A percentile compares a stretch with the other conserved stretches of the same genome.
Conservation (phyloP, 30 jellyfish, hydroid and myxozoan species). For the Turritopsis dohrnii region DNA sequence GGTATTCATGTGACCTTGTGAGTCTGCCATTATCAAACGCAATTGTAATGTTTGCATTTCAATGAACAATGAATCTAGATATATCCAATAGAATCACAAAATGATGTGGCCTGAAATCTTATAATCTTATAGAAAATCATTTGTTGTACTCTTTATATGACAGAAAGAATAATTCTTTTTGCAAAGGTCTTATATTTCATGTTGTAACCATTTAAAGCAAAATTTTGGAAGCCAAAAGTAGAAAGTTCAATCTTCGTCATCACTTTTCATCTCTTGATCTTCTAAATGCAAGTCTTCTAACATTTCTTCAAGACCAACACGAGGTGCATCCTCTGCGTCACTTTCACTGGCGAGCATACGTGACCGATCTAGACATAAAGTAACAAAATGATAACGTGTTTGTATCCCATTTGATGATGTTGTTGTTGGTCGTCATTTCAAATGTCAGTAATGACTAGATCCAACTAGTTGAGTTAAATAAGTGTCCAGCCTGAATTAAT, state of each 20-base stretch:
- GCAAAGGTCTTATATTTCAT: neutral
- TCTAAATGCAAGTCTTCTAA: constrained; percentile 64
- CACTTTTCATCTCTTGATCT: constrained; percentile 90
- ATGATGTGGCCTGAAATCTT: neutral
- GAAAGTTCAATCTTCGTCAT: constrained; percentile 7
- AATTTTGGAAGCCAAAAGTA: neutral
- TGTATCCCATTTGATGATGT: too few relatives aligned
- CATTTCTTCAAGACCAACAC: constrained; percentile 87
- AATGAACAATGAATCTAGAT: too few relatives aligned
- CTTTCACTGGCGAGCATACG: constrained; percentile 49
- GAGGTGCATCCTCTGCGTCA: constrained; percentile 67
- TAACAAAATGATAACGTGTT: too few relatives aligned
- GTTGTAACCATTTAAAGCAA: neutral
- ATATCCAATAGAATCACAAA: too few relatives aligned
- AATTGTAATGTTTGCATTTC: too few relatives aligned
- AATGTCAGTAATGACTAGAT: too few relatives aligned
- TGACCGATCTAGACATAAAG: constrained; percentile 27
- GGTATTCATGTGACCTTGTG: too few relatives aligned
- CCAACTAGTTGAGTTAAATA: too few relatives aligned
- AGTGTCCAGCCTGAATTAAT: too few relatives aligned
- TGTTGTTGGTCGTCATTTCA: too few relatives aligned
- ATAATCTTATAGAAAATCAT: neutral
- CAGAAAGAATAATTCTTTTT: neutral
- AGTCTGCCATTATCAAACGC: too few relatives aligned
- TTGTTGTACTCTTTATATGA: too few relatives aligned